Evolutionary conservation across 2,797 vertebrate species (phyloP).

Genomic region (Eleutherodactylus coqui): DNA sequence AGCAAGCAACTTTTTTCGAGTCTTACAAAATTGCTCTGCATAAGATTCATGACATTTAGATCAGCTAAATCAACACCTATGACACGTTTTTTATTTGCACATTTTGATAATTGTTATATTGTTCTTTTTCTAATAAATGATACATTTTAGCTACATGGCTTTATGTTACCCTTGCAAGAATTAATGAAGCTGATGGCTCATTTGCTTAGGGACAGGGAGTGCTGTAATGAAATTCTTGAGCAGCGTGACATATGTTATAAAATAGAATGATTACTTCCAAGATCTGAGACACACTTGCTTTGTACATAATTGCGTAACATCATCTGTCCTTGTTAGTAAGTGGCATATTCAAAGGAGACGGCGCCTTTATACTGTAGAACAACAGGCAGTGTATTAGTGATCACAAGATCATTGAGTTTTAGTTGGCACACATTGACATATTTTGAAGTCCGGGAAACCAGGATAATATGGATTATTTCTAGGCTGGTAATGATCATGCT

Average conservation of each 20-base stretch:
- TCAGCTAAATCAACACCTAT: background rate
- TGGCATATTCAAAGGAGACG: background rate
- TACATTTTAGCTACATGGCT: slow-evolving; percentile 3
- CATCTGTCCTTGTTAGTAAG: slow-evolving; percentile 4
- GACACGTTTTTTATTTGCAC: background rate
- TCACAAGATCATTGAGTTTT: background rate
- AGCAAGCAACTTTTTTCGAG: background rate
- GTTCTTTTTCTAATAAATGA: background rate
- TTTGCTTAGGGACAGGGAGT: slow-evolving; percentile 27
- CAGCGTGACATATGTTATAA: slow-evolving; percentile 33
- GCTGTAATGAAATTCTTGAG: slow-evolving; percentile 23
- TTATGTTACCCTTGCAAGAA: background rate
- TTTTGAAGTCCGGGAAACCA: background rate
- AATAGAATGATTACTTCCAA: slow-evolving; percentile 31
- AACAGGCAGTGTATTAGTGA: background rate
- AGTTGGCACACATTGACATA: background rate
- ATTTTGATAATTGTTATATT: background rate
- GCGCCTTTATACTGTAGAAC: background rate
- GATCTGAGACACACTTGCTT: slow-evolving; percentile 22
- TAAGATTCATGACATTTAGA: background rate
- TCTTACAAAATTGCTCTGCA: background rate
- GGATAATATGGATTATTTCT: background rate
- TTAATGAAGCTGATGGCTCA: background rate
- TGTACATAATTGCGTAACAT: slow-evolving; percentile 20
- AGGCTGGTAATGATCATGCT: background rate